These are phyloP conservation scores for Linurgus olivaceus DNA, from an alignment of 2,797 vertebrate genomes.

Conservation along the genomic window DNA sequence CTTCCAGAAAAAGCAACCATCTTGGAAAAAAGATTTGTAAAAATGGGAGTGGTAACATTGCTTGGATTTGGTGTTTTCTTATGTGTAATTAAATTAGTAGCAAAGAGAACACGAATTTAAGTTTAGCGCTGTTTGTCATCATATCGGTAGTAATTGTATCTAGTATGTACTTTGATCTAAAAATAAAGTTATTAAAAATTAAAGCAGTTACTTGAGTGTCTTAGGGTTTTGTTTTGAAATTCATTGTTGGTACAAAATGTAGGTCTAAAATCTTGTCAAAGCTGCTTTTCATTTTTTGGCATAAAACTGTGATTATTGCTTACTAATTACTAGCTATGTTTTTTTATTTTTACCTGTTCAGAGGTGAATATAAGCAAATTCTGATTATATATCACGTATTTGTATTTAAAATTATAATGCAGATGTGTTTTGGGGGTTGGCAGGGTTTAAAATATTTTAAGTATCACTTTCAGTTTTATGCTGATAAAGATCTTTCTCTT, in stretches of 20 bases:
- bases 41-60: conserved; percentile 67
- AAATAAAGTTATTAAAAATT: neutral
- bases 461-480: neutral
- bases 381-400: neutral
- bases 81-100: conserved; percentile 69
- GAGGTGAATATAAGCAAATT: neutral
- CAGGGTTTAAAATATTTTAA: neutral
- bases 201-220: neutral
- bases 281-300: neutral
- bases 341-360: neutral
- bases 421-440: neutral
- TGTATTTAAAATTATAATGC: neutral
- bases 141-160: neutral
- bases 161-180: neutral
- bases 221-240: neutral
- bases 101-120: neutral
- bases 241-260: neutral
- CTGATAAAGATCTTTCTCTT: neutral
- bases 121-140: neutral
- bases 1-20: conserved; percentile 48
- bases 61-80: conserved; percentile 78
- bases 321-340: neutral
- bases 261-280: neutral
- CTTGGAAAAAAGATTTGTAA: conserved; percentile 65
- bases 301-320: neutral